Base-by-base conservation (phyloP, 2,888 invertebrate species). In the Mythimna lalbum region DNA sequence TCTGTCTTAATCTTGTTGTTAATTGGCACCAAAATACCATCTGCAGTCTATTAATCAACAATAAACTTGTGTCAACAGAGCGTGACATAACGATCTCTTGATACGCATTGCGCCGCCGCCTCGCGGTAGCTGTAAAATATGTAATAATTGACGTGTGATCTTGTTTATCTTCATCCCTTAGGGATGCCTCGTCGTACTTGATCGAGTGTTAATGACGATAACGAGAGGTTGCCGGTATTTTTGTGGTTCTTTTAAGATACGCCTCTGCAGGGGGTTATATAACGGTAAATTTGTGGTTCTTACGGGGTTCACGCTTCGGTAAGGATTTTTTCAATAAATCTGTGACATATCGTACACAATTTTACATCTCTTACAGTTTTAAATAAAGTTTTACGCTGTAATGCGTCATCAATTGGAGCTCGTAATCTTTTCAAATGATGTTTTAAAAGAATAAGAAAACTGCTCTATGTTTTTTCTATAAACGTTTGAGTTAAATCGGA, bases 71-170 rank as follows among this genome's bases (percentile, higher is more conserved):
- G 12, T 59, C 57, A 47, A 17, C 17, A 14, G 33, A 47, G n/a
- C 50, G 31, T 56, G 47, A 39, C 31, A 60, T 49, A 71, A 62
- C 33, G 59, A 9, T 43, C n/a, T 52, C n/a, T 47, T 27, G 39
- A 57, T 61, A 70, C 70, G 73, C 61, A 70, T 39, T 52, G 70
- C 77, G 73, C 27, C 43, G n/a, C 31, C 19, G 21, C 47, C 55
- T 36, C 39, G 52, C 39, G 23, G 52, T 65, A 7, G 10, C 49
- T 21, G 62, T 67, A 73, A 74, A 73, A 73, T 79, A 73, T 67
- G 23, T 63, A 74, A 47, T 74, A 74, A 76, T 74, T 67, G 68
- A 68, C 60, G 52, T 68, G 55, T 60, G 59, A 67, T 73, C 63
- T 63, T 80, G 49, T 67, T 76, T 65, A 78, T 79, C 65, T 57